phyloP scores from a whole-genome alignment of 2,888 invertebrate genomes.

The Macaria notata region DNA sequence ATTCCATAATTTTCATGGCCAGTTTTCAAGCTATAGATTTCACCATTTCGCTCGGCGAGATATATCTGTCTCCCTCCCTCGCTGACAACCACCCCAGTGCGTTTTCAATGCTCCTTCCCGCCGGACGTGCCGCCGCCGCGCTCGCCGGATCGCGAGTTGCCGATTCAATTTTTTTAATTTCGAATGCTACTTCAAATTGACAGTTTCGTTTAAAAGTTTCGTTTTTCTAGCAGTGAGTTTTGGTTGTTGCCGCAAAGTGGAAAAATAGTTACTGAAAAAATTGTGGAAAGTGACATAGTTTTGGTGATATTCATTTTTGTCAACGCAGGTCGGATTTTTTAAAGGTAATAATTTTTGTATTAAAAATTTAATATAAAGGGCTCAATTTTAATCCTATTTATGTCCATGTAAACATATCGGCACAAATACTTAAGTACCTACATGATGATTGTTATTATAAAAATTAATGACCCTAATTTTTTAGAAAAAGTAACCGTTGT shows the following conservation, averaged over 20 bases:
- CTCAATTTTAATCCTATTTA: too few species aligned
- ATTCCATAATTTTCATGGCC: conserved; percentile 28
- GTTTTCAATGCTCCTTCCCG: conserved; percentile 23
- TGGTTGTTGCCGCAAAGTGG: conserved; percentile 20
- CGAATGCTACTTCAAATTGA: conserved; percentile 32
- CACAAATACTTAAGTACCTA: too few species aligned
- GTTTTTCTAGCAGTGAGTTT: conserved; percentile 13
- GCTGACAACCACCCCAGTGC: conserved; percentile 58
- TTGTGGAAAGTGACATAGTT: conserved; percentile 25
- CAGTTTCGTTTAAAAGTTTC: conserved; percentile 5
- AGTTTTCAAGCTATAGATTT: conserved; percentile 62
- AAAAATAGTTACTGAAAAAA: conserved; percentile 16
- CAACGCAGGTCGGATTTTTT: background rate
- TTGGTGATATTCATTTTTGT: conserved; percentile 12
- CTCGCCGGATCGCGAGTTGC: conserved; percentile 16
- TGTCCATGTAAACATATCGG: too few species aligned
- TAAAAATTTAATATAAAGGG: too few species aligned
- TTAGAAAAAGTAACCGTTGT: too few species aligned
- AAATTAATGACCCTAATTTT: too few species aligned
- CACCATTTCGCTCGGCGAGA: conserved; percentile 58
- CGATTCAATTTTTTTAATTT: conserved; percentile 33
- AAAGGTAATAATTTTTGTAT: too few species aligned
- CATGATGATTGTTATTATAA: too few species aligned
- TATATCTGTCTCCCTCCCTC: conserved; percentile 52
- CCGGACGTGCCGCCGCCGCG: conserved; percentile 23